These are phyloP conservation scores for Galeruca laticollis DNA, from an alignment of 2,888 invertebrate genomes.

Conservation along the genomic window DNA sequence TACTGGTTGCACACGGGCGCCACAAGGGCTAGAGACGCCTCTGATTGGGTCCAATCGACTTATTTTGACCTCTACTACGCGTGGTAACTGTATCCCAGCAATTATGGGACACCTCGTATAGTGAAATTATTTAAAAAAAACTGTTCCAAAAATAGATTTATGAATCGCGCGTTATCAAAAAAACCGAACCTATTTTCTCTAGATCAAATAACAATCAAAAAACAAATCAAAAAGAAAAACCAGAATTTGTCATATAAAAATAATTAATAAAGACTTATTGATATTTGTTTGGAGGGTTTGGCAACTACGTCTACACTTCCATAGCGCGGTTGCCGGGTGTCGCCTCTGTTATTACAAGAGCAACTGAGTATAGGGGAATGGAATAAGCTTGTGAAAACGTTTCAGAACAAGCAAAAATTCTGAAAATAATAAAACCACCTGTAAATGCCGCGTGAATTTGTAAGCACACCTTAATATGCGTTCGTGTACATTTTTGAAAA, in stretches of 20 bases:
- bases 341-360: slow-evolving; percentile 34
- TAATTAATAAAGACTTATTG: neutral
- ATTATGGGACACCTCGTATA: too few relatives aligned
- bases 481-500: slow-evolving; percentile 21
- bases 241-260: too few relatives aligned
- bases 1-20: too few relatives aligned
- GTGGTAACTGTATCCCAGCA: too few relatives aligned
- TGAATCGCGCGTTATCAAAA: neutral
- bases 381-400: slow-evolving; percentile 35
- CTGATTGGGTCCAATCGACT: too few relatives aligned
- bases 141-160: neutral
- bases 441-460: slow-evolving; percentile 48
- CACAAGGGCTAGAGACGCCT: too few relatives aligned
- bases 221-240: too few relatives aligned
- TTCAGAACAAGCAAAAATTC: slow-evolving; percentile 43
- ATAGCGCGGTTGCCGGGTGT: slow-evolving; percentile 18
- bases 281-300: neutral
- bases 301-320: neutral
- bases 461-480: slow-evolving; percentile 36
- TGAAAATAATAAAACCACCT: slow-evolving; percentile 50
- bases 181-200: too few relatives aligned
- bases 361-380: slow-evolving; percentile 10
- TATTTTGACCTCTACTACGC: too few relatives aligned
- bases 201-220: too few relatives aligned
- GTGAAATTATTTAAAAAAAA: too few relatives aligned